Percentiles rank a stretch among this genome's conserved stretches.
These are phyloP conservation scores for Idaea biselata DNA, from an alignment of 2,888 invertebrate species.

Conservation along the genomic window DNA sequence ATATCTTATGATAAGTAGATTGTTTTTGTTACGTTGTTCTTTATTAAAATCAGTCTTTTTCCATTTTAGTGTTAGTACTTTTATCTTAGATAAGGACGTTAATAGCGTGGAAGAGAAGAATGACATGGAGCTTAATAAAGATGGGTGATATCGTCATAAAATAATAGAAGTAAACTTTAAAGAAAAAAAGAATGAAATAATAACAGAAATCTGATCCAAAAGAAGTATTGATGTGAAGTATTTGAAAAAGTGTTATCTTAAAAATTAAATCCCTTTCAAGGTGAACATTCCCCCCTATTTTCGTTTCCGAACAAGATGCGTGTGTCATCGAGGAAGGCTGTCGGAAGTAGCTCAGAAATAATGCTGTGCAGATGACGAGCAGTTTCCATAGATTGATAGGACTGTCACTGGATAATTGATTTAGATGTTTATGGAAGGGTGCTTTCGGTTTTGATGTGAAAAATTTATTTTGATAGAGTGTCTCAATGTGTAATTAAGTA, in stretches of 20 bases:
- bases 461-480: constrained; percentile 19
- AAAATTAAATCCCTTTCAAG: neutral
- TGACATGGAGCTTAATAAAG: too few species aligned
- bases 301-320: neutral
- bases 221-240: too few species aligned
- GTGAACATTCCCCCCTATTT: neutral
- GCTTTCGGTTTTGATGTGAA: constrained; percentile 12
- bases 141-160: too few species aligned
- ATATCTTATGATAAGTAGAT: constrained; percentile 13
- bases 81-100: neutral
- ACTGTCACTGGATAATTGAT: constrained; percentile 49
- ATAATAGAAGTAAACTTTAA: too few species aligned
- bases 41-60: constrained; percentile 23
- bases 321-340: constrained; percentile 22
- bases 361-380: constrained; percentile 54
- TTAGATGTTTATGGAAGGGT: constrained; percentile 51
- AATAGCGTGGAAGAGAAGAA: too few species aligned
- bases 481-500: constrained; percentile 28
- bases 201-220: too few species aligned
- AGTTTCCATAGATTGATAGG: constrained; percentile 56
- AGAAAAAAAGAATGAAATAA: too few species aligned
- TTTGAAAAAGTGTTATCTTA: neutral
- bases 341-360: constrained; percentile 54
- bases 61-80: constrained; percentile 8
- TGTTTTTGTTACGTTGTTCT: constrained; percentile 6